Evolutionary conservation across 2,113 vertebrate species (phyloP).

Genomic region (Trogon melanurus): DNA sequence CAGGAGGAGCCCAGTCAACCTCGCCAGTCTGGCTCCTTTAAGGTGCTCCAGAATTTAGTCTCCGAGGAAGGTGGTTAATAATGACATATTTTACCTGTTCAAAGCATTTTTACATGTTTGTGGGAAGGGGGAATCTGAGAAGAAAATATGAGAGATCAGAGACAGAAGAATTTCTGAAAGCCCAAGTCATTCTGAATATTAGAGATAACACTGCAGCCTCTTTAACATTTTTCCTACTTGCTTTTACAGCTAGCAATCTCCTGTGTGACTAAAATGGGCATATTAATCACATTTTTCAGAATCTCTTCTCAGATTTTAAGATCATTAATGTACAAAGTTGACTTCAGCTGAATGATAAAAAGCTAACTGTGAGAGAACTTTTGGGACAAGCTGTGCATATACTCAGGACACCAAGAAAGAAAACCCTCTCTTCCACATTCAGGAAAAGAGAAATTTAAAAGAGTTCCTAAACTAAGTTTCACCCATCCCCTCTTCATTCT

Average conservation of each 20-base stretch:
- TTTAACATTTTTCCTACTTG: background rate
- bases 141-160: background rate
- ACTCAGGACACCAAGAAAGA: background rate
- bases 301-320: background rate
- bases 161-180: background rate
- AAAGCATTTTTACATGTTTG: background rate
- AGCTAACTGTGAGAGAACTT: background rate
- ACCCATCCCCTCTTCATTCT: background rate
- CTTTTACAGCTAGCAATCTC: background rate
- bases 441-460: background rate
- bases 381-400: background rate
- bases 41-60: constrained; percentile 92
- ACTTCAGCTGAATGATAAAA: background rate
- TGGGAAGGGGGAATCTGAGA: background rate
- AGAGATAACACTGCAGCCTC: background rate
- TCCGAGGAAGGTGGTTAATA: constrained; percentile 88
- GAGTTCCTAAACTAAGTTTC: background rate
- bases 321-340: background rate
- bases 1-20: constrained; percentile 84
- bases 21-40: constrained; percentile 95
- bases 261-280: background rate
- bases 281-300: background rate
- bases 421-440: background rate
- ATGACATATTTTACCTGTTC: background rate
- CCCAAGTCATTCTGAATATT: background rate